These are phyloP conservation scores for Cyphomyrmex costatus DNA, from an alignment of 1,140 invertebrate genomes.

Conservation along the genomic window DNA sequence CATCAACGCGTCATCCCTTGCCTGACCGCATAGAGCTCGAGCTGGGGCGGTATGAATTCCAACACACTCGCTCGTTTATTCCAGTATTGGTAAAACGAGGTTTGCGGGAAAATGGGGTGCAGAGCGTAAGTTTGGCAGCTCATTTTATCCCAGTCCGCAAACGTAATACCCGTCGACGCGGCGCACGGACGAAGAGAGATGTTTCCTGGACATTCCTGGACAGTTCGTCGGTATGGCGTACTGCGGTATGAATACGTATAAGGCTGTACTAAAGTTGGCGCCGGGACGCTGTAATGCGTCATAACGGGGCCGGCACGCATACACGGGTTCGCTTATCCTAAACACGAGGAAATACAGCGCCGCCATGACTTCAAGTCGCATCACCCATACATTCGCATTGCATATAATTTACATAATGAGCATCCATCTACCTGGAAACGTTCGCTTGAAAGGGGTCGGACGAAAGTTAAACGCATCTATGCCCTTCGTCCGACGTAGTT, in stretches of 20 bases:
- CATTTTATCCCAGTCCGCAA: conserved; percentile 48
- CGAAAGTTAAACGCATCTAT: conserved; percentile 31
- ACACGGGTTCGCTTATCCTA: background rate
- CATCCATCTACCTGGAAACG: conserved; percentile 50
- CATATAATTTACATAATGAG: conserved; percentile 57
- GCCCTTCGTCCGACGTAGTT: background rate
- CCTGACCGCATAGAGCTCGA: background rate
- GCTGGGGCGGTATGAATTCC: background rate
- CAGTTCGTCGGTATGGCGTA: conserved; percentile 8
- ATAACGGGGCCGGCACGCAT: conserved; percentile 29
- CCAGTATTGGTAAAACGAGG: conserved; percentile 28
- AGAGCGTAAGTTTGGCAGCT: conserved; percentile 45
- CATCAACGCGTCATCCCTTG: background rate
- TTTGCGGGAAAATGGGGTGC: conserved; percentile 32
- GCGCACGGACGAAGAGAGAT: conserved; percentile 39
- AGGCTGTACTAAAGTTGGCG: conserved; percentile 45
- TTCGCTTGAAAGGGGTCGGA: conserved; percentile 29
- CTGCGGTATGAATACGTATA: conserved; percentile 54
- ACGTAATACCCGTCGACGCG: conserved; percentile 6
- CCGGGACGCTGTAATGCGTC: conserved; percentile 30
- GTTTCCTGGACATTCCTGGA: conserved; percentile 8
- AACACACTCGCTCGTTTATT: conserved; percentile 25
- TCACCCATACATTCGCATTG: conserved; percentile 39
- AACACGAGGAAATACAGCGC: conserved; percentile 31
- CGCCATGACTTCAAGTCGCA: conserved; percentile 21